phyloP scores from a whole-genome alignment of 2,113 vertebrate genomes.

The Terrapene triunguis region DNA sequence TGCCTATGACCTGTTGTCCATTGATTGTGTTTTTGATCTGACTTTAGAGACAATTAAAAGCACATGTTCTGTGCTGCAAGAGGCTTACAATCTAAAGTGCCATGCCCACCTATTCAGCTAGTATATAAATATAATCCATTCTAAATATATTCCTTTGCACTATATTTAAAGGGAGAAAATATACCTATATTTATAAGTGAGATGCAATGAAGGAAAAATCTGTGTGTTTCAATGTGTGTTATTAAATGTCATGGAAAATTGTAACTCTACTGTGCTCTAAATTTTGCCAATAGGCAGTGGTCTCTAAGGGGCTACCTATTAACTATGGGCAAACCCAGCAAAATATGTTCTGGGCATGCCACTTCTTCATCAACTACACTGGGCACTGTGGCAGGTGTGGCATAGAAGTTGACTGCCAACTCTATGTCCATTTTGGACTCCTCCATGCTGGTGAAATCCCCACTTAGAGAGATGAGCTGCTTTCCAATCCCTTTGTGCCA shows the following conservation, averaged over 20 bases:
- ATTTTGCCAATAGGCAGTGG: too few species aligned
- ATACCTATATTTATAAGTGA: too few species aligned
- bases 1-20: not conserved
- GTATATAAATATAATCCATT: not conserved
- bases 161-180: too few species aligned
- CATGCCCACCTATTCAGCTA: not conserved
- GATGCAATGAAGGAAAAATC: too few species aligned
- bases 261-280: too few species aligned
- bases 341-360: not conserved
- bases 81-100: too few species aligned
- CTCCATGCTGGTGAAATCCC: not conserved
- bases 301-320: too few species aligned
- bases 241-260: too few species aligned
- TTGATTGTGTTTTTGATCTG: not conserved
- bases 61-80: too few species aligned
- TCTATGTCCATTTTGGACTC: not conserved
- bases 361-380: not conserved
- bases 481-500: not conserved
- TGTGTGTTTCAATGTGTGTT: too few species aligned
- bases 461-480: not conserved
- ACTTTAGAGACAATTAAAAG: not conserved
- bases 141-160: too few species aligned
- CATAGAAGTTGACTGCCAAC: not conserved
- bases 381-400: not conserved
- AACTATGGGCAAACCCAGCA: rapidly evolving